phyloP scores from a whole-genome alignment of 2,797 vertebrate species.

The Nyctibius grandis region DNA sequence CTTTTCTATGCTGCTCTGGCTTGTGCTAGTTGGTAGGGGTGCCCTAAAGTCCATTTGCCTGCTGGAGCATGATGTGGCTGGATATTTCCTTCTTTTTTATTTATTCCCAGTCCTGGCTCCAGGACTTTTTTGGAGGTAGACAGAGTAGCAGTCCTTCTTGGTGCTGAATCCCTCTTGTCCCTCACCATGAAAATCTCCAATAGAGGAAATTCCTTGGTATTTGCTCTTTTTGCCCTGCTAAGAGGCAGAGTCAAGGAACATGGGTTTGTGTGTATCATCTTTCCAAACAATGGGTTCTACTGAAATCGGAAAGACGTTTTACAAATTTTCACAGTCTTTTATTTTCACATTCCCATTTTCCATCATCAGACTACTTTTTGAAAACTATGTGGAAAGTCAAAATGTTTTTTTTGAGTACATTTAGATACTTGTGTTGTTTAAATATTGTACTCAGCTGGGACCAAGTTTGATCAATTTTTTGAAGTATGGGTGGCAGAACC shows the following conservation, averaged over 20 bases:
- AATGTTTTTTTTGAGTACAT: rapidly evolving
- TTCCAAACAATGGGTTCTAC: rapidly evolving
- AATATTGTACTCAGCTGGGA: not conserved
- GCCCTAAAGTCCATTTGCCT: not conserved
- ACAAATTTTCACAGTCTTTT: not conserved
- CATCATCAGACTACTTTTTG: not conserved
- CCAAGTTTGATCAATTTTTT: not conserved
- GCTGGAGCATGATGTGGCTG: not conserved
- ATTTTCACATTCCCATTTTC: not conserved
- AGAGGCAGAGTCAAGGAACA: not conserved
- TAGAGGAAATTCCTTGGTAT: not conserved
- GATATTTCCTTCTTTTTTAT: not conserved
- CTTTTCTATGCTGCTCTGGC: not conserved
- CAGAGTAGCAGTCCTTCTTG: not conserved
- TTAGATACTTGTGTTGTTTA: not conserved
- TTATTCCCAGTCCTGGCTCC: not conserved
- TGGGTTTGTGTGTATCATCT: not conserved
- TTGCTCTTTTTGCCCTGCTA: not conserved
- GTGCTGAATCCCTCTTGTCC: not conserved
- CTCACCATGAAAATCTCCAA: not conserved
- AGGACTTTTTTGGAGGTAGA: not conserved
- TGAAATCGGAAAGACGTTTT: not conserved
- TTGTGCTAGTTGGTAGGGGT: not conserved
- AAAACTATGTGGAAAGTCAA: not conserved
- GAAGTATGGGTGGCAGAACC: not conserved